Base-by-base conservation (phyloP, 1,140 invertebrate genomes). In the Calephelis virginiensis region DNA sequence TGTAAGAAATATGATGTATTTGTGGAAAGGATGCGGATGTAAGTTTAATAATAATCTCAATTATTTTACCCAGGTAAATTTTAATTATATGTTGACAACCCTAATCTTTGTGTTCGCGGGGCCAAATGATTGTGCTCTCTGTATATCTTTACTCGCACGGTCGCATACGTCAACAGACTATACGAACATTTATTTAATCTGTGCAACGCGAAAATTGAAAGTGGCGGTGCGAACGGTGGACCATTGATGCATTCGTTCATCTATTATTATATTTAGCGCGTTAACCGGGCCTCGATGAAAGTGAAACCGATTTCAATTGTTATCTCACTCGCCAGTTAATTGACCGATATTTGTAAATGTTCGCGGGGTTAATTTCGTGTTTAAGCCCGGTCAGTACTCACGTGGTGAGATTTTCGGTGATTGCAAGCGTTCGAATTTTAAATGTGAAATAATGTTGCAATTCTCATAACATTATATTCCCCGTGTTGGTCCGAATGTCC, bases 321-420 rank as follows among this genome's bases (percentile, higher is more conserved):
- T 89, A 86, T 89, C 83, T 78, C 86, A 72, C 79, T 80, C 80
- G 75, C 64, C 76, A 73, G 74, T 85, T 86, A 89, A 89, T 89
- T 89, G 86, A 86, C 87, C 85, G 87, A 88, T 86, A 88, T 90
- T 86, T 88, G 85, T 86, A 82, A 85, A 88, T 83, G 77, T 76
- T 67, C 74, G 74, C 78, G 76, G 71, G 74, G 77, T 83, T 86
- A 86, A 86, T 89, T 85, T 81, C 68, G 79, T 82, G 79, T 85
- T 86, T 86, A 82, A 81, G 74, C 70, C 53, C 43, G 50, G 50
- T 56, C 53, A 65, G 40, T 65, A 40, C 63, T 45, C 50, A 50
- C 64, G 70, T 74, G 63, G 69, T 61, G 64, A 46, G 61, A 47
- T 61, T 66, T 66, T 66, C 66, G 50, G 64, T 61, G 50, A 64